phyloP scores from a whole-genome alignment of 2,113 vertebrate genomes.

The Cyanistes caeruleus region DNA sequence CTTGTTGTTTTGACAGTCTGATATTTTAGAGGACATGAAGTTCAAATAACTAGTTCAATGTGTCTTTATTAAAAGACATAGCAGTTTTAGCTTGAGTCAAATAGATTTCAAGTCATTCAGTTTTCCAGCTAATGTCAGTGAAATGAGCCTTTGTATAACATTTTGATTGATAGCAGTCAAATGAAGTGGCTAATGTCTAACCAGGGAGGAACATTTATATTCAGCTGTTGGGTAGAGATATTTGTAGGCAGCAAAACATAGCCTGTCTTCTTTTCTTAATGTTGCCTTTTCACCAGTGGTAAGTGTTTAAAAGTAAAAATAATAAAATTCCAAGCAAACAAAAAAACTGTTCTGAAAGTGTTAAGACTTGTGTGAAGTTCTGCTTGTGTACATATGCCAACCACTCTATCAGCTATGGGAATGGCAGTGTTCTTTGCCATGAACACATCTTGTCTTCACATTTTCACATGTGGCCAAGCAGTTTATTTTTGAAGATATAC shows the following conservation, averaged over 20 bases:
- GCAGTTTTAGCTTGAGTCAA: neutral
- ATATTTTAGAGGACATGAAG: neutral
- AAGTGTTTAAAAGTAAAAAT: neutral
- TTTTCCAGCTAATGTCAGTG: neutral
- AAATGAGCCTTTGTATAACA: neutral
- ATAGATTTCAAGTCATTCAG: neutral
- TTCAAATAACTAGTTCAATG: neutral
- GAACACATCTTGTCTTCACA: neutral
- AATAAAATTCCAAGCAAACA: neutral
- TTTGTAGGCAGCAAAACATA: neutral
- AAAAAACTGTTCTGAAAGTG: neutral
- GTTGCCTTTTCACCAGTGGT: neutral
- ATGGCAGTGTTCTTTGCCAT: neutral
- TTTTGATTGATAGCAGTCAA: neutral
- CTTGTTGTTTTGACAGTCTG: neutral
- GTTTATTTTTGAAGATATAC: neutral
- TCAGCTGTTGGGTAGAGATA: neutral
- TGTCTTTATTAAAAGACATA: neutral
- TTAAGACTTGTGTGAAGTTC: neutral
- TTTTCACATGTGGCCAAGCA: neutral
- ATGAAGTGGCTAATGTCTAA: neutral
- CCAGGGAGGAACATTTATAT: accelerated
- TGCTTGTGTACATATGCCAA: neutral
- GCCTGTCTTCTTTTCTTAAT: neutral
- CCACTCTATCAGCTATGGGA: neutral